Percentiles rank a stretch among this genome's conserved stretches.
These are phyloP conservation scores for Siniperca knerii DNA, from an alignment of 2,113 vertebrate genomes.

Conservation along the genomic window DNA sequence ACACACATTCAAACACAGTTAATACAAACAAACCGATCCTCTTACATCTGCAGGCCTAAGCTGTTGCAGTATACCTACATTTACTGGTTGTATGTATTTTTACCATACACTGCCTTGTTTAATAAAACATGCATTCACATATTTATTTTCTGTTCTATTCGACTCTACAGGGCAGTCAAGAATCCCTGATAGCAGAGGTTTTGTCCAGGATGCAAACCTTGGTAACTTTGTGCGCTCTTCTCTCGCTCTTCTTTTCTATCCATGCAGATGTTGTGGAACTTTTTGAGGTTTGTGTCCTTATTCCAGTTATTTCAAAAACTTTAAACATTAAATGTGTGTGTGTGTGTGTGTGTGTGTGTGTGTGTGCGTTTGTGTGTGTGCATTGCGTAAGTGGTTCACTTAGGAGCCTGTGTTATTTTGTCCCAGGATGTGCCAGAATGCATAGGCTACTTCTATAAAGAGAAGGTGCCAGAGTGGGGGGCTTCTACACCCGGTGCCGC, in stretches of 20 bases:
- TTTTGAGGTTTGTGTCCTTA: conserved; percentile 67
- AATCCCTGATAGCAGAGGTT: neutral
- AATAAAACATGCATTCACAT: neutral
- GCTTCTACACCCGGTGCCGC: conserved; percentile 38
- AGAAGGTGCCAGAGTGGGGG: conserved; percentile 76
- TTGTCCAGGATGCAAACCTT: conserved; percentile 54
- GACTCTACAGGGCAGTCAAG: neutral
- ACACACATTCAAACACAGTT: conserved; percentile 26
- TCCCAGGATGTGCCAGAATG: conserved; percentile 74
- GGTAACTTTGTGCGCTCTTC: conserved; percentile 25
- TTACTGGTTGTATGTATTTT: neutral
- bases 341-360: neutral
- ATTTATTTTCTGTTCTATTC: neutral
- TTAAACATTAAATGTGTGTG: neutral
- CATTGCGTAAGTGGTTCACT: neutral
- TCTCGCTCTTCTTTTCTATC: conserved; percentile 49
- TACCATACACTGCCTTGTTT: neutral
- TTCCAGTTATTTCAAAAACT: neutral
- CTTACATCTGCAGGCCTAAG: neutral
- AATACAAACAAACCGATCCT: neutral
- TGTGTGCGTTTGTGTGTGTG: neutral
- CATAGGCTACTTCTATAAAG: conserved; percentile 79
- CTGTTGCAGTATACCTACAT: neutral
- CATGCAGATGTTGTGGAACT: conserved; percentile 69
- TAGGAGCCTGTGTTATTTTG: neutral